phyloP scores from a whole-genome alignment of 1,140 invertebrate species.

The Gryllus bimaculatus region DNA sequence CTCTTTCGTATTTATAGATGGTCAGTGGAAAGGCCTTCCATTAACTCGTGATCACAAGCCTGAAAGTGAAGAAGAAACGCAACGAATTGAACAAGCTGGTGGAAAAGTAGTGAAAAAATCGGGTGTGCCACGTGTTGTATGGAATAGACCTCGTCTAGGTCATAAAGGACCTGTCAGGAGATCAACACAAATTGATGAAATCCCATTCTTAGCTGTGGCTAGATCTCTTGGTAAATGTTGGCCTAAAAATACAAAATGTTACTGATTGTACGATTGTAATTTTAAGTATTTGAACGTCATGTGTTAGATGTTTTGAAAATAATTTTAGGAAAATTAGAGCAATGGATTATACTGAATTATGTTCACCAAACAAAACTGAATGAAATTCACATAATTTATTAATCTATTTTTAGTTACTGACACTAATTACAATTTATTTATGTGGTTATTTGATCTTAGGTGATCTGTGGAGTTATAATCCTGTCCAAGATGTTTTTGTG shows the following conservation, averaged over 20 bases:
- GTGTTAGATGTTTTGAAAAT: too few relatives aligned
- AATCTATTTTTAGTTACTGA: too few relatives aligned
- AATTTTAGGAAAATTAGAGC: too few relatives aligned
- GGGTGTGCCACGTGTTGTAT: conserved; percentile 90
- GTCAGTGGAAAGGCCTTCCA: conserved; percentile 65
- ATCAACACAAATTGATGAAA: conserved; percentile 82
- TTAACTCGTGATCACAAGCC: conserved; percentile 92
- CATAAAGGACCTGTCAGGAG: conserved; percentile 71
- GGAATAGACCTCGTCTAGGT: conserved; percentile 80
- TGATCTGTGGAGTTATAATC: conserved; percentile 96
- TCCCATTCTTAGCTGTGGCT: conserved; percentile 93
- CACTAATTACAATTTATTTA: too few relatives aligned
- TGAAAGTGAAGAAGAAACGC: conserved; percentile 75
- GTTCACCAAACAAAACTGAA: too few relatives aligned
- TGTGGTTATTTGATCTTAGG: conserved; percentile 38
- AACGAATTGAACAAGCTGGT: conserved; percentile 63
- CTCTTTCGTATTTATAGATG: conserved; percentile 28
- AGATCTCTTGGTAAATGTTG: conserved; percentile 64
- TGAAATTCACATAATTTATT: too few relatives aligned
- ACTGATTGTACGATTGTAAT: background rate
- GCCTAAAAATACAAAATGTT: conserved; percentile 9
- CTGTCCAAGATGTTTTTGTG: conserved; percentile 77
- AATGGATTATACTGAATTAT: too few relatives aligned
- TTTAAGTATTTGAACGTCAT: background rate
- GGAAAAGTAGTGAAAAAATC: conserved; percentile 84